Conservation (phyloP, 1,140 invertebrate species). For the Hydropsyche tenuis region DNA sequence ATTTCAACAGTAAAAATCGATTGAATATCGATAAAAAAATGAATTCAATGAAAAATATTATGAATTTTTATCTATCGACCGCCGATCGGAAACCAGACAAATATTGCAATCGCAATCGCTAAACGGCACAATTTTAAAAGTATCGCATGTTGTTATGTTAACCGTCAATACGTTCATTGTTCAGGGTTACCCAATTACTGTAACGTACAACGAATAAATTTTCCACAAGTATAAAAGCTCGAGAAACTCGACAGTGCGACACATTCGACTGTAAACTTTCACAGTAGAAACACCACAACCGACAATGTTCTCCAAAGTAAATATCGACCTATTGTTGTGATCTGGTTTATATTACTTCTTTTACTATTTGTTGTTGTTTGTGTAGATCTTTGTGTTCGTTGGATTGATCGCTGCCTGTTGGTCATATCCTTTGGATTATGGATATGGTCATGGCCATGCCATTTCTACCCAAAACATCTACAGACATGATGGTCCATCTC, state of each 20-base stretch:
- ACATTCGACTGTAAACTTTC: slow-evolving; percentile 4
- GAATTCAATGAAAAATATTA: too few relatives aligned
- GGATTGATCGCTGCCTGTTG: neutral
- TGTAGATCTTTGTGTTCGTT: neutral
- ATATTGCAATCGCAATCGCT: neutral
- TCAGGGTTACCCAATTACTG: slow-evolving; percentile 23
- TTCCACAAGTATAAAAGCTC: slow-evolving; percentile 6
- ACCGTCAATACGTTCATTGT: slow-evolving; percentile 19
- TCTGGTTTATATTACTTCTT: neutral
- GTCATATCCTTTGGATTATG: slow-evolving; percentile 1
- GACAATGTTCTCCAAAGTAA: slow-evolving; percentile 11
- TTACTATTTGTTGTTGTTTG: slow-evolving; percentile 8
- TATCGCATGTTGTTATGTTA: slow-evolving; percentile 14
- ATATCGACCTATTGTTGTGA: neutral
- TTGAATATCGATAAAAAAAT: too few relatives aligned
- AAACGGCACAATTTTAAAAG: neutral
- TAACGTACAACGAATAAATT: neutral
- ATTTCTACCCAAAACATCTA: slow-evolving; percentile 20
- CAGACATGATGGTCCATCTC: slow-evolving; percentile 31
- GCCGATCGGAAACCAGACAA: neutral
- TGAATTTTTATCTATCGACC: too few relatives aligned
- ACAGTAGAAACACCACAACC: neutral
- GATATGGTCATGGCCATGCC: slow-evolving; percentile 31
- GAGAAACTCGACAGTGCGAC: neutral
- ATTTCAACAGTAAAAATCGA: too few relatives aligned